Percentiles rank a stretch among this genome's conserved stretches.
Conservation (phyloP, 2,888 invertebrate genomes). For the Eupithecia vulgata region DNA sequence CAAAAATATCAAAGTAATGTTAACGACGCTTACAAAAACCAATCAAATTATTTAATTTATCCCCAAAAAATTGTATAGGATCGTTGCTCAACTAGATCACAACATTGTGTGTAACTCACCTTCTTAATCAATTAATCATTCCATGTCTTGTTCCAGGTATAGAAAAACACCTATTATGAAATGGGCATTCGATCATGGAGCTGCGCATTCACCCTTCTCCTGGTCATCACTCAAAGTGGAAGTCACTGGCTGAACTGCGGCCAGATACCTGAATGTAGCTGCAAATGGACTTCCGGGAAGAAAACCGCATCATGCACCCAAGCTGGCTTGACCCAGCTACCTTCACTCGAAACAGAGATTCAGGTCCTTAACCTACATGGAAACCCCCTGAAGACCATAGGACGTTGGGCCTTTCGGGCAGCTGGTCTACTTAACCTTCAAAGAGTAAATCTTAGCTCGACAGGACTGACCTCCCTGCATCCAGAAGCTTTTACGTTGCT, state of each 20-base stretch:
- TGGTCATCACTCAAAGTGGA: conserved; percentile 63
- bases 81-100: neutral
- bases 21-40: neutral
- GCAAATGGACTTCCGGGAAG: conserved; percentile 96
- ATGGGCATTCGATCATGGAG: conserved; percentile 73
- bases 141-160: conserved; percentile 63
- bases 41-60: neutral
- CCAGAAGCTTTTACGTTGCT: conserved; percentile 92
- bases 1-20: neutral
- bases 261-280: conserved; percentile 88
- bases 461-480: conserved; percentile 89
- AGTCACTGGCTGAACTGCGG: conserved; percentile 94
- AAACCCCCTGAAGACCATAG: conserved; percentile 89
- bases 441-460: conserved; percentile 90
- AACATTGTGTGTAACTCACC: neutral
- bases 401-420: conserved; percentile 90
- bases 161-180: conserved; percentile 61
- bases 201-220: conserved; percentile 61
- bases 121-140: neutral
- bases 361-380: conserved; percentile 91
- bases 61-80: neutral
- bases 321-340: conserved; percentile 89
- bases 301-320: conserved; percentile 93
- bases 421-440: conserved; percentile 93
- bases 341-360: conserved; percentile 81